Conservation (phyloP, 2,113 vertebrate species). For the Equus quagga region DNA sequence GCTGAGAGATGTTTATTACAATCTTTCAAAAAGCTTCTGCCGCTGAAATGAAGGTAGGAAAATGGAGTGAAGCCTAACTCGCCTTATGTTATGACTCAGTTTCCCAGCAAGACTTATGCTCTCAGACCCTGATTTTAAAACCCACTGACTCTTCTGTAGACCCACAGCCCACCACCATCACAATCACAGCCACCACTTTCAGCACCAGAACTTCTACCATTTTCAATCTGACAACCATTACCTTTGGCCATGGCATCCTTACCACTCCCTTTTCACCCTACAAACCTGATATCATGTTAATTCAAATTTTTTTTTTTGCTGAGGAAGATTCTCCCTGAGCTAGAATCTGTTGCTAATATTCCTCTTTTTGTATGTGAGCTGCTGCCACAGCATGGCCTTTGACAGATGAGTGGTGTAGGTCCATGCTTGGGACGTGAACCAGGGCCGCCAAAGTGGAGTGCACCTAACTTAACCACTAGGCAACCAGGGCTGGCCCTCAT, state of each 20-base stretch:
- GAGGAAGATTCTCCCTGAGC: no score
- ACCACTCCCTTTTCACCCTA: not conserved
- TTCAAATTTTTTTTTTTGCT: not conserved
- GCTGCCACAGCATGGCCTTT: no score
- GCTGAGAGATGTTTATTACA: not conserved
- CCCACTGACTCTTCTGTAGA: accelerated
- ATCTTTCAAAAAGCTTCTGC: not conserved
- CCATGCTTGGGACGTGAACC: no score
- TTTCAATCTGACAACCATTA: not conserved
- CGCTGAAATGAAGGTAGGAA: not conserved
- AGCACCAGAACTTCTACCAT: not conserved
- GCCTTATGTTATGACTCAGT: not conserved
- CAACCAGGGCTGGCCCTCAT: not conserved
- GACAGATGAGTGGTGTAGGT: no score
- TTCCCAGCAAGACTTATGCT: not conserved
- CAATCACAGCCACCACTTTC: no score
- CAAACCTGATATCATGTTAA: not conserved
- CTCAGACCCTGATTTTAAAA: not conserved
- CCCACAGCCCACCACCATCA: not conserved
- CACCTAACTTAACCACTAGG: no score
- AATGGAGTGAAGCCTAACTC: not conserved
- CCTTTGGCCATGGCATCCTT: not conserved
- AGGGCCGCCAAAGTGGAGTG: no score
- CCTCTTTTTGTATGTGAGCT: no score
- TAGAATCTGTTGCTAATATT: no score